Evolutionary conservation across 92 coral and sea anemone species (phyloP), one percentile per base, ranked within the genome.

Genomic region (Diadumene lineata): DNA sequence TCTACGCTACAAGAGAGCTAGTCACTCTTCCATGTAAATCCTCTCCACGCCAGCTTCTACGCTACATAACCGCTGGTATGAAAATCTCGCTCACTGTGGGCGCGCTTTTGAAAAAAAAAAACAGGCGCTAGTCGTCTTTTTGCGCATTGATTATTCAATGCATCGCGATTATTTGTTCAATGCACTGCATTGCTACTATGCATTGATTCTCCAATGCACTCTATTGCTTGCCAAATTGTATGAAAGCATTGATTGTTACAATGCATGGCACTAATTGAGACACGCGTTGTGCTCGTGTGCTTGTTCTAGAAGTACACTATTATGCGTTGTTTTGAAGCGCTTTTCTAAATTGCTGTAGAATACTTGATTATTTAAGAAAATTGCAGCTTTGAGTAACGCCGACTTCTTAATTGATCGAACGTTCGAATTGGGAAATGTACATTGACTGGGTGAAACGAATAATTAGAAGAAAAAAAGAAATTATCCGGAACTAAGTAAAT

Each of bases 1-100:
- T 23, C 56, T 82, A 9, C 67, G 73, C 26, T 87, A 34, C 63
- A 87, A 87, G 72, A 57, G 85, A 69, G 79, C 44, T 18, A 82
- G 88, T 16, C 74, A 75, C 17, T 82, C 92, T 0, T 78, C 88
- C 56, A 87, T 87, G 82, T 87, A 70, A 60, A 56, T 13, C 25
- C 3, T 11, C 7, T 29, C 24, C n/a, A 44, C 72, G 43, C 43
- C 68, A 34, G 73, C 23, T 43, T 8, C 25, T 1, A 43, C 34
- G 32, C 1, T 48, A 43, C 7, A 13, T 2, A 44, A 27, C 57
- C 26, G 60, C 64, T 55, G 61, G 68, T 29, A 23, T 28, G 68
- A 28, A 53, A 15, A 4, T 28, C 31, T 62, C 7, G 68, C 68
- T 18, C 43, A 28, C 43, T 62, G 31, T 38, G 31, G 68, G 34